These are phyloP conservation scores for Orchestes rusci DNA, from an alignment of 2,888 invertebrate genomes.

Conservation along the genomic window DNA sequence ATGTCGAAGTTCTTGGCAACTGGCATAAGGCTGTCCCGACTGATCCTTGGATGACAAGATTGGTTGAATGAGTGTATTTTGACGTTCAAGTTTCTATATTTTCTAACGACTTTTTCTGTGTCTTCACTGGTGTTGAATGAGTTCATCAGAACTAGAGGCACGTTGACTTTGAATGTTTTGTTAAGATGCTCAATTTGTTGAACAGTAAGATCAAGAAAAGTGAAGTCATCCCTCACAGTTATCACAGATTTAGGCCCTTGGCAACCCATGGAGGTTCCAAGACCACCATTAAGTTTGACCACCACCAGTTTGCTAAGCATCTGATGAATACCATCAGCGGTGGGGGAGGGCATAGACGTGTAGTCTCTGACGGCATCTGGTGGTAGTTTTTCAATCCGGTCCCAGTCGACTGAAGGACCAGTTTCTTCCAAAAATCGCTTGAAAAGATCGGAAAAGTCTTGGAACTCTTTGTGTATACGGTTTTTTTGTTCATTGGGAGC, in stretches of 20 bases:
- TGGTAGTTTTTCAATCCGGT: conserved; percentile 83
- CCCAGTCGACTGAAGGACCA: conserved; percentile 80
- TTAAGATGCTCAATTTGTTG: conserved; percentile 96
- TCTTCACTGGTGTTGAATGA: conserved; percentile 99
- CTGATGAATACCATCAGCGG: conserved; percentile 48
- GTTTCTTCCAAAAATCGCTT: conserved; percentile 35
- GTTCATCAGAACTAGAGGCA: conserved; percentile 98
- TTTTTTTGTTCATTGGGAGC: conserved; percentile 27
- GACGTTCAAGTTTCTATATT: conserved; percentile 87
- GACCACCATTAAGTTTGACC: conserved; percentile 90
- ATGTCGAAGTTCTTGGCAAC: conserved; percentile 68
- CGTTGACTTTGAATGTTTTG: conserved; percentile 89
- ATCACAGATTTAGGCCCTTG: conserved; percentile 95
- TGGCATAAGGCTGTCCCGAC: conserved; percentile 90
- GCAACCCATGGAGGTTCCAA: conserved; percentile 98
- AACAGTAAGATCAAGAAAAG: conserved; percentile 91
- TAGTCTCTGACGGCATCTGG: conserved; percentile 80
- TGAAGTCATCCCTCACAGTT: conserved; percentile 85
- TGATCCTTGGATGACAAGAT: conserved; percentile 93
- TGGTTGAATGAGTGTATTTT: conserved; percentile 97
- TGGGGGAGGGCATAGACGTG: conserved; percentile 58
- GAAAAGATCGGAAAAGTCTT: conserved; percentile 38
- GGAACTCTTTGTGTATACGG: conserved; percentile 33
- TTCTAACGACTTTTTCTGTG: conserved; percentile 89
- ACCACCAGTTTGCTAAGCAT: conserved; percentile 89